phyloP scores from a whole-genome alignment of 2,797 vertebrate species.

The Phoeniculus purpureus region DNA sequence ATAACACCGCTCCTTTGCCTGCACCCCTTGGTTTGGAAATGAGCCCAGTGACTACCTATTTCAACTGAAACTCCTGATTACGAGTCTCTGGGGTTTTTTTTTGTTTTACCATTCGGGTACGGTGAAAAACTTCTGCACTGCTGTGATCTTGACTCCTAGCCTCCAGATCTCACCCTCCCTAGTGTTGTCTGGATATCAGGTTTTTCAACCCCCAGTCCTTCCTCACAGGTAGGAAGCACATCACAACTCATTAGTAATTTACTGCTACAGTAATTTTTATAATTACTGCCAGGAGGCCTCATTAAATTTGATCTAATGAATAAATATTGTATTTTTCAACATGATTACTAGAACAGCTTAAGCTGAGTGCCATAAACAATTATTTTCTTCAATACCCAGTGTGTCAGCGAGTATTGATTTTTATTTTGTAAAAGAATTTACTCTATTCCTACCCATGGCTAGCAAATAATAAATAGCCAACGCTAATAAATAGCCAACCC shows the following conservation, averaged over 20 bases:
- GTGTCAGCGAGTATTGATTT: constrained; percentile 90
- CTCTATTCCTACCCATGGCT: constrained; percentile 66
- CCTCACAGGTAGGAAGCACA: constrained; percentile 95
- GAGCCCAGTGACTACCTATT: background rate
- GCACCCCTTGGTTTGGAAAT: background rate
- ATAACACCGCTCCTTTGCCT: constrained; percentile 26
- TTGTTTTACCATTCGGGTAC: constrained; percentile 67
- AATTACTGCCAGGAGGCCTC: constrained; percentile 99
- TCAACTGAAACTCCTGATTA: constrained; percentile 22
- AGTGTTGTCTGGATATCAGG: constrained; percentile 90
- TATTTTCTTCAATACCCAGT: constrained; percentile 99
- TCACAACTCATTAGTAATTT: constrained; percentile 98
- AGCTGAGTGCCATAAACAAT: constrained; percentile 99
- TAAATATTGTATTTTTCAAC: constrained; percentile 99
- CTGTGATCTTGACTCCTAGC: constrained; percentile 84
- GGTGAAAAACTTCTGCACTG: constrained; percentile 79
- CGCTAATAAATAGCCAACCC: constrained; percentile 60
- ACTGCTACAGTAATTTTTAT: constrained; percentile 99
- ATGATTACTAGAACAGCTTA: constrained; percentile 99
- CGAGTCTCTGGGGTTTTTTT: background rate
- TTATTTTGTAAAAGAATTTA: constrained; percentile 80
- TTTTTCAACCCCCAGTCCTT: constrained; percentile 92
- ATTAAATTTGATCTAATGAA: constrained; percentile 99
- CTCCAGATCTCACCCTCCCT: constrained; percentile 84
- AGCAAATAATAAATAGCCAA: constrained; percentile 67